Conservation (phyloP, 2,888 invertebrate species). For the Anagyrus pseudococci region DNA sequence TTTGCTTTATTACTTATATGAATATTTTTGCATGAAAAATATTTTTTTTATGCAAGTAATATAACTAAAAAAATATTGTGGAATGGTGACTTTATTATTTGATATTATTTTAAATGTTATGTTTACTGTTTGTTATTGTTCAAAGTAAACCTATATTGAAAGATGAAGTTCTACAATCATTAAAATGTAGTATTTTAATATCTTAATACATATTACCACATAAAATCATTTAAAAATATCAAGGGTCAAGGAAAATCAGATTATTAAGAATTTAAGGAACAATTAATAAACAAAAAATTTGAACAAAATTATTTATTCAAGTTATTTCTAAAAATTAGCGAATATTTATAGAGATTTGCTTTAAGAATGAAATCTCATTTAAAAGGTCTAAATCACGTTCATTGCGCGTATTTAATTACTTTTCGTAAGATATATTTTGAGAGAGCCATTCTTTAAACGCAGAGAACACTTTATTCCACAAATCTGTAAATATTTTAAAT, state of each 20-base stretch:
- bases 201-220: not conserved
- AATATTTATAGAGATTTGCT: conserved; percentile 36
- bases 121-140: too few species aligned
- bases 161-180: too few species aligned
- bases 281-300: conserved; percentile 38
- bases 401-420: conserved; percentile 15
- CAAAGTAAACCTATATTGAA: too few species aligned
- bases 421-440: conserved; percentile 22
- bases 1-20: too few species aligned
- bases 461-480: conserved; percentile 32
- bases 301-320: conserved; percentile 38
- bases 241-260: not conserved
- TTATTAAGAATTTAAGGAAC: not conserved
- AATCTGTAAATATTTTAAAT: not conserved
- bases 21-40: too few species aligned
- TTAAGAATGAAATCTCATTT: conserved; percentile 36
- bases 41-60: too few species aligned
- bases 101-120: too few species aligned
- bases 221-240: not conserved
- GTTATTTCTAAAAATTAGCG: conserved; percentile 36
- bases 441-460: conserved; percentile 24
- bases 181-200: not conserved
- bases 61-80: too few species aligned
- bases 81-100: too few species aligned
- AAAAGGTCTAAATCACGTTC: conserved; percentile 26